Evolutionary conservation across 2,797 vertebrate species (phyloP), one percentile per base, ranked within the genome.

Genomic region (Liasis olivaceus): DNA sequence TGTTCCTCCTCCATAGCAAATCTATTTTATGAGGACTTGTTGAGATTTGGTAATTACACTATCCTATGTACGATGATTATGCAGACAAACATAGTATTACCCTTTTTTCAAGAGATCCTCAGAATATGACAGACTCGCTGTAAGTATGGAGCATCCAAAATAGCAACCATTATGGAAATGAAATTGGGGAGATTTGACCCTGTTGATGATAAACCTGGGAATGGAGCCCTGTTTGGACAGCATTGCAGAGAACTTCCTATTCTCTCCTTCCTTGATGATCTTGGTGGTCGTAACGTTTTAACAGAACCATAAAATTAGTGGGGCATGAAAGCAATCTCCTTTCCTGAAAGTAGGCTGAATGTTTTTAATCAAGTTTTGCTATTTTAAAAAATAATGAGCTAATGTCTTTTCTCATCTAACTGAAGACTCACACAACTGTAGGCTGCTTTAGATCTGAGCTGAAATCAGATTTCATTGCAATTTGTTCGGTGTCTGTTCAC

Each of bases 321-420:
- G 95, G 95, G 94, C 26, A 0, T 95, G 95, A 94, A 94, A 95
- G 91, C 58, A 93, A 89, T 95, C 94, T 95, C 95, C 94, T n/a
- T 94, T 92, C 84, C 92, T 94, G 51, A 93, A 93, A 89, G 93
- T 94, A 36, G 42, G 92, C 94, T 62, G 93, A 96, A 96, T 93
- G 94, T 94, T 94, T 95, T 95, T 96, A 96, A 96, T 97, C 95
- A 97, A 95, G 95, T 93, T 95, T 94, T 94, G 96, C 92, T 95
- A 96, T 96, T 94, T 95, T 62, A 31, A 62, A 90, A 96, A 96
- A 96, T 95, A 97, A 97, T 92, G 90, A 93, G 60, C 93, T 96
- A 96, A 95, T 95, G 51, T 96, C 96, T 96, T 92, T 92, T 94
- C 92, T 92, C 93, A 88, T 89, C 62, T 94, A 93, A 93, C 72